Base-by-base conservation (phyloP, 2,797 vertebrate species). In the Momotus momota region DNA sequence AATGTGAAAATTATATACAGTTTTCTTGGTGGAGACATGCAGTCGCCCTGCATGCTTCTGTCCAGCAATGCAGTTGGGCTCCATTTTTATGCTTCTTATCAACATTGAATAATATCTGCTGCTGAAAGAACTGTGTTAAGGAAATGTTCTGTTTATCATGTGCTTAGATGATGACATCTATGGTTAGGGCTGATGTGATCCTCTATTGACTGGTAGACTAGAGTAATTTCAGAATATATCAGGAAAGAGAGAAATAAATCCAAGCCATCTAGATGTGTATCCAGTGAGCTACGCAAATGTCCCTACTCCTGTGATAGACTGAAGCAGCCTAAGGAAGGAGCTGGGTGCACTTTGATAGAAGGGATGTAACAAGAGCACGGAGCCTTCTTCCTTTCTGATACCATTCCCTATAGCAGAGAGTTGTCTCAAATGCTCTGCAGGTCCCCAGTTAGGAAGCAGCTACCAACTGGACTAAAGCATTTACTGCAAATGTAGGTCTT, bases 151-250 rank as follows among this genome's bases (percentile, higher is more conserved):
- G 3, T 40, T 81, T 81, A 31, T 84, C 15, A 17, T 5, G 7
- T 23, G 5, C 26, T 86, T 60, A 41, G 16, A 12, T 65, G 41
- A 31, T 48, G 46, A 31, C 10, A 38, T 26, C 10, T 66, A 14
- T 17, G 10, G 10, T 22, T 81, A 65, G 19, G 38, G 16, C 16
- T 90, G 82, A 35, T 0, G 0, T 6, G 3, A 12, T 71, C 46
- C 22, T 45, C 48, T 81, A 3, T 10, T 71, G 31, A 45, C 54
- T 65, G 11, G 38, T 43, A 71, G 45, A 29, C 10, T 52, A 21
- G 20, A 45, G 17, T 58, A 12, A 73, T 67, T 75, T 43, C 49
- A 69, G 29, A 66, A 43, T 10, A 4, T 46, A 10, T 67, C 21
- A 12, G 31, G 40, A 40, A 78, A 48, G 26, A 78, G 3, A 20